A percentile compares a stretch with the other conserved stretches of the same genome.
These are phyloP conservation scores for Agraylea sexmaculata DNA, from an alignment of 1,140 invertebrate species.

Conservation along the genomic window DNA sequence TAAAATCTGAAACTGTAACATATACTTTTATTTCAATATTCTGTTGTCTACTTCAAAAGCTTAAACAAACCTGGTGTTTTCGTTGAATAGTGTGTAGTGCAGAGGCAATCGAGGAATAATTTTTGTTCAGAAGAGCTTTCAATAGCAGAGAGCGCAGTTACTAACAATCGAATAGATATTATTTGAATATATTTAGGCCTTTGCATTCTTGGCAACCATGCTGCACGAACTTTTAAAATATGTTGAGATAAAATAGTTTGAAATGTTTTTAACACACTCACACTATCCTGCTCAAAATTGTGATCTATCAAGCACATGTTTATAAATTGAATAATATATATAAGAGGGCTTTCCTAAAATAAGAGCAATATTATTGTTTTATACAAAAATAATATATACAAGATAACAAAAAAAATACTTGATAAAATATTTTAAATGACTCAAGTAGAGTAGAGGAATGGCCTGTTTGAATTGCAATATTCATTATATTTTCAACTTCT, in stretches of 20 bases:
- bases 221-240: constrained; percentile 25
- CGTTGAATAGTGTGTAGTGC: constrained; percentile 37
- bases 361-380: constrained; percentile 21
- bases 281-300: constrained; percentile 23
- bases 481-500: constrained; percentile 38
- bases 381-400: constrained; percentile 9
- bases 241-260: constrained; percentile 24
- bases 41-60: constrained; percentile 40
- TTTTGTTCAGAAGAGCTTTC: constrained; percentile 43
- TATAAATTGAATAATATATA: constrained; percentile 31
- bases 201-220: constrained; percentile 44
- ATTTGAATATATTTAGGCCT: constrained; percentile 25
- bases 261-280: constrained; percentile 23
- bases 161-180: constrained; percentile 39
- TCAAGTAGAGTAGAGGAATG: constrained; percentile 43
- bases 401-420: constrained; percentile 35
- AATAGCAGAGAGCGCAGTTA: constrained; percentile 40
- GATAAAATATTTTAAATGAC: constrained; percentile 51
- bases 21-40: constrained; percentile 33
- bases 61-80: constrained; percentile 38
- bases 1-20: constrained; percentile 4
- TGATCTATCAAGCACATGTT: constrained; percentile 13
- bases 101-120: constrained; percentile 40
- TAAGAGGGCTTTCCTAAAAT: constrained; percentile 46
- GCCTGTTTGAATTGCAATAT: constrained; percentile 36